Base-by-base conservation (phyloP, 1,140 invertebrate species). In the Charaxes varanes region DNA sequence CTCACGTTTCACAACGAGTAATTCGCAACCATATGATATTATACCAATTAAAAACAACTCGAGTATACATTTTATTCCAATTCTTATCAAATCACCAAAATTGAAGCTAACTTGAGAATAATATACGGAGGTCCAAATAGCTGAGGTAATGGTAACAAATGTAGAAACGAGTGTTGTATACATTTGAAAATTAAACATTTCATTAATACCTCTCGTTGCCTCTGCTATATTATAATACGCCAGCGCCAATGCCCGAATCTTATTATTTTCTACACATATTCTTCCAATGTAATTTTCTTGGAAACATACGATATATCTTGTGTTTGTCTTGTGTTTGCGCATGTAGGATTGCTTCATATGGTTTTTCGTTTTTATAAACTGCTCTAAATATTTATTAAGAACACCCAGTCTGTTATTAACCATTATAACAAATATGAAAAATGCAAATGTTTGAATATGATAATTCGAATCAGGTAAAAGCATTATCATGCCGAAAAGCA, bases 91-190 rank as follows among this genome's bases (percentile, higher is more conserved):
- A 6, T 28, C 1, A 18, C 10, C 28, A 21, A 35, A 28, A 28
- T 23, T 7, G n/a, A n/a, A n/a, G 7, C 8, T 43, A 30, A 16
- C 22, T 22, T 17, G 16, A 22, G 28, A 61, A 19, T 53, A 62
- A 21, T 54, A 60, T 15, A 70, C 6, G 8, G 56, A 48, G 0
- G 52, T 42, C 63, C 61, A 70, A 35, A 70, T 60, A 0, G 58
- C 47, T 13, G 61, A 49, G 2, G 67, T 24, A 3, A 65, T 45
- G 21, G 53, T 60, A 4, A 35, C 43, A 35, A 70, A 70, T 0
- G 61, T 62, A 12, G 61, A 56, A 15, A 59, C 51, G 0, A 71
- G 36, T 8, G 50, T 57, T 54, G 67, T 62, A 16, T 67, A 62
- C 3, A 71, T 61, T 40, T 62, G 55, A 18, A 55, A 62, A 15